Evolutionary conservation across 1,140 invertebrate genomes (phyloP), one percentile per base, ranked within the genome.

Genomic region (Conopomorpha cramerella): DNA sequence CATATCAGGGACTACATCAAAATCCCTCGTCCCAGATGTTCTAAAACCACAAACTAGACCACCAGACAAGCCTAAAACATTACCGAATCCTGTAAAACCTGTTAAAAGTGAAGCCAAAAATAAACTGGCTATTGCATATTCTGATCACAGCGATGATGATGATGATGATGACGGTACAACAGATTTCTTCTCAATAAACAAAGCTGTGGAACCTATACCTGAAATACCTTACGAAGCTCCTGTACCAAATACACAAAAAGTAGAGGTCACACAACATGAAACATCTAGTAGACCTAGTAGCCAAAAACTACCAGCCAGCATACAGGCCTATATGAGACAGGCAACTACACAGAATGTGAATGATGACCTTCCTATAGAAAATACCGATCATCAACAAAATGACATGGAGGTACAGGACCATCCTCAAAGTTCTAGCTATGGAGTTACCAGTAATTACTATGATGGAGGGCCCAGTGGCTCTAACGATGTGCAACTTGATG

Each of bases 161-260:
- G 61, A 77, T 4, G 71, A 52, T 32, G 51, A 74, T 15, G 47
- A 70, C 15, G 49, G 63, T n/a, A 49, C 62, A 33, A 66, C 61
- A 43, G 81, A 82, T 42, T 82, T 82, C 56, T 82, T 83, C 43
- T 81, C 81, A 2, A 62, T 82, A 25, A 74, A 82, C 38, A 68
- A 73, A 49, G 43, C 48, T 10, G 37, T 52, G 25, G 47, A 58
- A 30, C 8, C 54, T 32, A n/a, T n/a, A n/a, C n/a, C n/a, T n/a
- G n/a, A n/a, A n/a, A n/a, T n/a, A n/a, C n/a, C n/a, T n/a, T n/a
- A n/a, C n/a, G n/a, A n/a, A n/a, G n/a, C n/a, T n/a, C n/a, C n/a
- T n/a, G n/a, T n/a, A n/a, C n/a, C n/a, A n/a, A n/a, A n/a, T n/a
- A n/a, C n/a, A n/a, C n/a, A n/a, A n/a, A n/a, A n/a, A n/a, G n/a